Evolutionary conservation across 2,888 invertebrate species (phyloP).

Genomic region (Pelosia muscerda): DNA sequence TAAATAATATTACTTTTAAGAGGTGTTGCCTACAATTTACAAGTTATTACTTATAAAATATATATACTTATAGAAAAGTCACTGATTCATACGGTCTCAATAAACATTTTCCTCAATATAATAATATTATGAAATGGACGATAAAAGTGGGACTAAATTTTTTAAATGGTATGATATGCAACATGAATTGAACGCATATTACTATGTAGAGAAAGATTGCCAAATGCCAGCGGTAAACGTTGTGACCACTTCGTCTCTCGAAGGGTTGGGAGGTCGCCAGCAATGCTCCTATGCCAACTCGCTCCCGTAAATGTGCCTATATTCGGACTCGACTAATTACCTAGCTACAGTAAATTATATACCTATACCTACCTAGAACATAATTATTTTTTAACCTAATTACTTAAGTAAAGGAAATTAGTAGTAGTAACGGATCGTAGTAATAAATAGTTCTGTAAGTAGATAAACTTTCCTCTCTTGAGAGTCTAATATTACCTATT

Average conservation of each 20-base stretch:
- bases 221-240: constrained; percentile 77
- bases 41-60: too few relatives aligned
- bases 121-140: not conserved
- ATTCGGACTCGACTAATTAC: constrained; percentile 64
- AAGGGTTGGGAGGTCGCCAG: constrained; percentile 71
- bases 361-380: constrained; percentile 46
- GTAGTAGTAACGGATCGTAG: not conserved
- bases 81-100: too few relatives aligned
- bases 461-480: too few relatives aligned
- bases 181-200: constrained; percentile 68
- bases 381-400: constrained; percentile 45
- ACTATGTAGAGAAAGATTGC: constrained; percentile 75
- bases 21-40: too few relatives aligned
- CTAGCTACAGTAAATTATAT: constrained; percentile 49
- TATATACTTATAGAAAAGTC: too few relatives aligned
- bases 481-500: too few relatives aligned
- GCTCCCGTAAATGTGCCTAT: constrained; percentile 61
- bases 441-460: too few relatives aligned
- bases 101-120: not conserved
- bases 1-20: too few relatives aligned
- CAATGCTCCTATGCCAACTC: constrained; percentile 62
- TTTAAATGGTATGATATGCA: constrained; percentile 61
- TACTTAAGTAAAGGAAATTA: too few relatives aligned
- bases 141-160: constrained; percentile 40
- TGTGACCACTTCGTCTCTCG: constrained; percentile 65